Percentiles rank a stretch among this genome's conserved stretches.
Evolutionary conservation across 2,113 vertebrate species (phyloP).

Genomic region (Pimephales promelas): DNA sequence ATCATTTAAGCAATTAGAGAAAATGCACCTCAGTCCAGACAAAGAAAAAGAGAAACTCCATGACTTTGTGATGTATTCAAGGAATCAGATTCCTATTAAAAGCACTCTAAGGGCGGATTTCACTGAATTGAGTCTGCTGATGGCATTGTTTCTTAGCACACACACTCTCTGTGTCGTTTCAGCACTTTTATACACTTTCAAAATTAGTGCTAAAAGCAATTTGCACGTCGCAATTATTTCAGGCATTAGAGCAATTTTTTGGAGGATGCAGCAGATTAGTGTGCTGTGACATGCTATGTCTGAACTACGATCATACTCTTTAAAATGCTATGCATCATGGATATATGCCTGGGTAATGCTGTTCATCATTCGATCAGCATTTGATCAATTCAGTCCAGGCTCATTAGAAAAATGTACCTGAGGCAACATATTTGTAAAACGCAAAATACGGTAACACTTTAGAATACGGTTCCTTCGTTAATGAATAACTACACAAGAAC

Average conservation of each 20-base stretch:
- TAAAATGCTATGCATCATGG: too few species aligned
- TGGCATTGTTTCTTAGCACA: background rate
- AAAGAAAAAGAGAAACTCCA: slow-evolving; percentile 28
- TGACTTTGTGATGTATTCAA: slow-evolving; percentile 1
- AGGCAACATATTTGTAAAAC: too few species aligned
- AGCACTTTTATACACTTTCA: too few species aligned
- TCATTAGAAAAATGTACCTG: too few species aligned
- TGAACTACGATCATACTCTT: background rate
- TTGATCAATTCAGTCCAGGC: background rate
- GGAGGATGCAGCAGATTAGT: background rate
- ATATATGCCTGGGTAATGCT: background rate
- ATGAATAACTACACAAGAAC: too few species aligned
- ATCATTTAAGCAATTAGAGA: slow-evolving; percentile 40
- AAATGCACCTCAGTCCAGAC: slow-evolving; percentile 4
- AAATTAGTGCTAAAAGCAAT: background rate
- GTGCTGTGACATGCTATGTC: background rate
- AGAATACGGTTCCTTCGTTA: too few species aligned
- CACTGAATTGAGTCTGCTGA: background rate
- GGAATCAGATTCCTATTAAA: background rate
- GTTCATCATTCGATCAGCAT: background rate
- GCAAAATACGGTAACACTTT: too few species aligned
- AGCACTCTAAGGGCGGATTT: background rate
- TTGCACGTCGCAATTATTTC: background rate
- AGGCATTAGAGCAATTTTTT: background rate
- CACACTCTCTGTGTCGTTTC: background rate